These are phyloP conservation scores for Malaclemys terrapin DNA, from an alignment of 2,113 vertebrate species.

Conservation along the genomic window DNA sequence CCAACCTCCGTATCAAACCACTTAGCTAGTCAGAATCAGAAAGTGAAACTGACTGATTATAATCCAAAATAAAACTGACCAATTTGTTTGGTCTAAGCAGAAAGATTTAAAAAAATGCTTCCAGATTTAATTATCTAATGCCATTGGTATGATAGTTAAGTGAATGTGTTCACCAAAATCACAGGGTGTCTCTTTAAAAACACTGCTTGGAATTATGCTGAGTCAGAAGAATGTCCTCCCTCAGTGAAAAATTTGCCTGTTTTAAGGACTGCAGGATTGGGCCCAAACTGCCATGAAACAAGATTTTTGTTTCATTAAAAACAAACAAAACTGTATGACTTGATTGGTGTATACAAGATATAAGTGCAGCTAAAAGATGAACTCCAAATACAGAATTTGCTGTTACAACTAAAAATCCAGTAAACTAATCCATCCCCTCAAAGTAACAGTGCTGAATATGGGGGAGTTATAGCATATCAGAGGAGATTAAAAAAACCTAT, in stretches of 20 bases:
- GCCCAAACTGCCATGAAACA: not conserved
- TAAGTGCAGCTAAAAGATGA: not conserved
- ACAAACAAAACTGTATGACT: not conserved
- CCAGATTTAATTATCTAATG: not conserved
- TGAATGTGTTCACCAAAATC: not conserved
- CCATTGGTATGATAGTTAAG: not conserved
- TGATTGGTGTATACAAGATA: conserved; percentile 15
- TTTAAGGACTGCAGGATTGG: not conserved
- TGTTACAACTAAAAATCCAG: not conserved
- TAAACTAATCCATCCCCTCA: not conserved
- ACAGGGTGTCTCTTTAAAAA: not conserved
- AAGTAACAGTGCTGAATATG: rapidly evolving
- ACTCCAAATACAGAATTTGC: not conserved
- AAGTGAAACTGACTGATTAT: not conserved
- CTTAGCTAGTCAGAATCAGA: not conserved
- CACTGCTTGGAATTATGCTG: not conserved
- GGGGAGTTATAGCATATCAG: not conserved
- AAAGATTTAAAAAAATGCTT: not conserved
- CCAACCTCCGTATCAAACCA: not conserved
- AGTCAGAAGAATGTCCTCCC: conserved; percentile 28
- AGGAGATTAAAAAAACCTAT: not conserved
- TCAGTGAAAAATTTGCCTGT: not conserved
- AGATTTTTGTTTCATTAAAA: not conserved
- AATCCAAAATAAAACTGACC: not conserved
- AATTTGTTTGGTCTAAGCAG: not conserved